A percentile compares a stretch with the other conserved stretches of the same genome.
These are phyloP conservation scores for Naja naja DNA, from an alignment of 2,113 vertebrate species.

Conservation along the genomic window DNA sequence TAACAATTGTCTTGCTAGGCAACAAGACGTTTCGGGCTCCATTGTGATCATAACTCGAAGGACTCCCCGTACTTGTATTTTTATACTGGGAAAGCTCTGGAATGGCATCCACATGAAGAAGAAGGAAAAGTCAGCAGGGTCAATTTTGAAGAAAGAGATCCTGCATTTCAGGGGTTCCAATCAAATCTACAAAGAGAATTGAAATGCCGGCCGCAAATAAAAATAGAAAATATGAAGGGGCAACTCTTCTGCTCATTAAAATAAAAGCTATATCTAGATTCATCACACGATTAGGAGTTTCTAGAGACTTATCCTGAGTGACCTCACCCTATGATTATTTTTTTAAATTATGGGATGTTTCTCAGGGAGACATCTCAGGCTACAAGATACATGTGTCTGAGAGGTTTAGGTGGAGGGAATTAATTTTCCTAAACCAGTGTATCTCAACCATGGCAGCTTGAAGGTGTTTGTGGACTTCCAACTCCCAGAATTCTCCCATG, in stretches of 20 bases:
- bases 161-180: not conserved
- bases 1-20: too few species aligned
- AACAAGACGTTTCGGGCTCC: too few species aligned
- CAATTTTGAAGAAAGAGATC: not conserved
- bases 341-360: not conserved
- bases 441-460: not conserved
- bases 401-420: constrained; percentile 34
- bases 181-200: not conserved
- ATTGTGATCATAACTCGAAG: too few species aligned
- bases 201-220: not conserved
- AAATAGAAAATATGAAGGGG: not conserved
- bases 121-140: too few species aligned
- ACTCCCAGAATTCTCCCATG: too few species aligned
- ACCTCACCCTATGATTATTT: not conserved
- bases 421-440: not conserved
- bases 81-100: not conserved
- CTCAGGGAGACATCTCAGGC: not conserved
- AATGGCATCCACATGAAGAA: not conserved
- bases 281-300: not conserved
- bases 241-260: not conserved
- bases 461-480: too few species aligned
- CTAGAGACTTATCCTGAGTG: not conserved
- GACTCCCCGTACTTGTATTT: too few species aligned
- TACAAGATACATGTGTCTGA: constrained; percentile 43
- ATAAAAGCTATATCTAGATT: not conserved